Percentiles rank a stretch among this genome's conserved stretches.
Conservation (phyloP, 2,888 invertebrate genomes). For the Tridacna gigas region DNA sequence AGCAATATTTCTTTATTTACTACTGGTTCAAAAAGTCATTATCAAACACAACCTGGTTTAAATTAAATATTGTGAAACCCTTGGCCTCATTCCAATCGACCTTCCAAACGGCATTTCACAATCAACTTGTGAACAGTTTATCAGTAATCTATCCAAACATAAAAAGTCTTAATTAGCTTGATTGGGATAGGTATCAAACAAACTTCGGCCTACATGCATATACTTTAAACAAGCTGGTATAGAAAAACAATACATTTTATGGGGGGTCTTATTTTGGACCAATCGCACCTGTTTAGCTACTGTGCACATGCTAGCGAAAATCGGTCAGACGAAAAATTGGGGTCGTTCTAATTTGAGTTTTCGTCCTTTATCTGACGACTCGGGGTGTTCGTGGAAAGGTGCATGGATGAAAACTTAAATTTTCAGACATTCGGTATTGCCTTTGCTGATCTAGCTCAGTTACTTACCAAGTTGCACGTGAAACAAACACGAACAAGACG, state of each 20-base stretch:
- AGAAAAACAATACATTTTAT: conserved; percentile 10
- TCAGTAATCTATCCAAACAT: too few relatives aligned
- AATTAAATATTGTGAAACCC: too few relatives aligned
- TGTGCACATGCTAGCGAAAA: conserved; percentile 27
- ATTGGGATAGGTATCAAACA: background rate
- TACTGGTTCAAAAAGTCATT: too few relatives aligned
- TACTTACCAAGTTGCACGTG: conserved; percentile 77
- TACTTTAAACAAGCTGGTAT: background rate
- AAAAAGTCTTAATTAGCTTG: background rate
- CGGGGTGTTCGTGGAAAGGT: too few relatives aligned
- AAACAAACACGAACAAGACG: conserved; percentile 79
- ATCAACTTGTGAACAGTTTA: too few relatives aligned
- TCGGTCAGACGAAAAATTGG: conserved; percentile 22
- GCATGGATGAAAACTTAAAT: too few relatives aligned
- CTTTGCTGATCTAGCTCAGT: background rate
- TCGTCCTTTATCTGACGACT: too few relatives aligned
- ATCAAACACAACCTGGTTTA: too few relatives aligned
- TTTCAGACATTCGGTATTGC: background rate
- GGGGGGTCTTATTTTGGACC: conserved; percentile 8
- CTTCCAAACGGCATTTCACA: too few relatives aligned
- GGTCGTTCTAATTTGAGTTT: background rate
- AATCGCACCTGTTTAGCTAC: conserved; percentile 27
- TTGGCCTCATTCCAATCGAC: too few relatives aligned
- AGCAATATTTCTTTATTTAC: too few relatives aligned
- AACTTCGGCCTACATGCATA: background rate